Evolutionary conservation across 2,888 invertebrate species (phyloP), one percentile per base, ranked within the genome.

Genomic region (Julus scandinavius): DNA sequence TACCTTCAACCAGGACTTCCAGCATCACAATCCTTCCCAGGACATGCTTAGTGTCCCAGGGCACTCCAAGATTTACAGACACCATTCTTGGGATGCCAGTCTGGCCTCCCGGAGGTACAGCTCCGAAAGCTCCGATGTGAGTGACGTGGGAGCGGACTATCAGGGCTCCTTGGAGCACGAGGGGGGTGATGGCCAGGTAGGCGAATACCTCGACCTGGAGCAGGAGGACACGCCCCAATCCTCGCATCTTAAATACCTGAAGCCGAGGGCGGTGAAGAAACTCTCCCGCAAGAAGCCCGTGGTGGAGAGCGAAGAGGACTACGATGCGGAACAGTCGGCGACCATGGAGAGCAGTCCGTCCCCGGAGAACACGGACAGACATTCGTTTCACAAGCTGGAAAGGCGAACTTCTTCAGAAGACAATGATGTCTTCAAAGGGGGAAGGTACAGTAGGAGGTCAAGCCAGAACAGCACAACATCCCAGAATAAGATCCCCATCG

Each of bases 91-190:
- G 88, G 88, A 88, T 54, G 50, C 88, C n/a, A 86, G 87, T 54
- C 11, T 87, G 7, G 17, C 87, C 15, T 58, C 88, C 3, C 38
- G 87, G 72, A 87, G 88, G 38, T 80, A 87, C 85, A 88, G 89
- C 83, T 88, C 89, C n/a, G 89, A 85, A 50, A 89, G 89, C 54
- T 89, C 89, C 6, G 89, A 89, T 3, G 20, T 89, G n/a, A 89
- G 89, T 41, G 89, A 89, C 80, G 87, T 80, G 15, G 87, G 89
- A 40, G 89, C 85, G 11, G 89, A 89, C 38, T 86, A 45, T 86
- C 40, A 15, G 13, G 38, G 40, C 20, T 86, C 86, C 13, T 40
- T 87, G 38, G 87, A 58, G 13, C 41, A 58, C 17, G 87, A 50
- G 15, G 87, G 58, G 13, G 29, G 20, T 3, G 20, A 54, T 2